A percentile compares a stretch with the other conserved stretches of the same genome.
phyloP scores from a whole-genome alignment of 2,888 invertebrate genomes.

The Stictocephala bisonia region DNA sequence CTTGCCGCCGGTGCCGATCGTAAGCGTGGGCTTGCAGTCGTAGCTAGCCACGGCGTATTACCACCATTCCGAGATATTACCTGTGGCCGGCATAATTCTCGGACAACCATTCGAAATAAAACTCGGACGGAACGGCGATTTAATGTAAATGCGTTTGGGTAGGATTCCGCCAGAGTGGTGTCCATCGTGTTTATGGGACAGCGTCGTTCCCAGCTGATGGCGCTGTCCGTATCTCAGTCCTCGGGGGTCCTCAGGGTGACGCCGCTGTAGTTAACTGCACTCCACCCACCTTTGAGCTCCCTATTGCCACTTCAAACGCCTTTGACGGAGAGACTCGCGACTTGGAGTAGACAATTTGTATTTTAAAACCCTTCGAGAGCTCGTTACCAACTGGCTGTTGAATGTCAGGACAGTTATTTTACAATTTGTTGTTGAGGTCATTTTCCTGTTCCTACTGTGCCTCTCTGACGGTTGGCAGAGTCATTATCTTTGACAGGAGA shows the following conservation, averaged over 20 bases:
- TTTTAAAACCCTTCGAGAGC: conserved; percentile 18
- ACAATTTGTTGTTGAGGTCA: too few species aligned
- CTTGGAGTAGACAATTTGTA: conserved; percentile 17
- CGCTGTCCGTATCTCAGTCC: conserved; percentile 18
- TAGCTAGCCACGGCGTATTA: too few species aligned
- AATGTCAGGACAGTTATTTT: too few species aligned
- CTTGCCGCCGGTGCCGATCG: too few species aligned
- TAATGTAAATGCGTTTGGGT: conserved; percentile 46
- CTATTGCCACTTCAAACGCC: too few species aligned
- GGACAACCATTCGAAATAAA: conserved; percentile 37
- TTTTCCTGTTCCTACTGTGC: too few species aligned
- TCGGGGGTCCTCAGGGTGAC: conserved; percentile 16
- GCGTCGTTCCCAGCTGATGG: background rate
- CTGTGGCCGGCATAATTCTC: conserved; percentile 29
- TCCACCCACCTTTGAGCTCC: conserved; percentile 29
- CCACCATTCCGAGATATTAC: conserved; percentile 33
- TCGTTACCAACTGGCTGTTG: too few species aligned
- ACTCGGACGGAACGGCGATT: conserved; percentile 42
- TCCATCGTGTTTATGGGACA: conserved; percentile 7
- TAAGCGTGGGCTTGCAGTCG: too few species aligned
- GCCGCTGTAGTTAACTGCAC: conserved; percentile 31
- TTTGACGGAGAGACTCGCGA: too few species aligned
- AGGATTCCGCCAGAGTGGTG: conserved; percentile 21
- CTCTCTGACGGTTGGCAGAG: too few species aligned
- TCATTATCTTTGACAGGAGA: too few species aligned